A percentile compares a stretch with the other conserved stretches of the same genome.
These are phyloP conservation scores for Gallinago nigripennis DNA, from an alignment of 2,797 vertebrate genomes.

Conservation along the genomic window DNA sequence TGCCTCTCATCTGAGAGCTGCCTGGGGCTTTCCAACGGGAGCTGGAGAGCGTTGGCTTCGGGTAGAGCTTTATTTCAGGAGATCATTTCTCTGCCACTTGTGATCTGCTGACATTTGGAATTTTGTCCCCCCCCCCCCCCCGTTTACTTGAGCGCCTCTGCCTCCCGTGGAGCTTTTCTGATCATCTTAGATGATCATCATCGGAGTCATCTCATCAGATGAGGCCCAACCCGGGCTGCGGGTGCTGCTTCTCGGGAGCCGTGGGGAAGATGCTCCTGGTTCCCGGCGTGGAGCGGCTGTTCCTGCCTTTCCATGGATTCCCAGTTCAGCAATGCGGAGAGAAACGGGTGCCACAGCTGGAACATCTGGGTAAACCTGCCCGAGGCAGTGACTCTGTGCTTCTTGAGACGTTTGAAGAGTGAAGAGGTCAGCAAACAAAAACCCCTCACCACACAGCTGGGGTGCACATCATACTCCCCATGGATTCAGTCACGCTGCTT, in stretches of 20 bases:
- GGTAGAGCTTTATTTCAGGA: neutral
- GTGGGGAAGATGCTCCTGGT: neutral
- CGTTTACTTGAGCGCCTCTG: neutral
- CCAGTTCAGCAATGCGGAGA: neutral
- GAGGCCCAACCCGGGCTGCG: neutral
- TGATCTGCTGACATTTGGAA: neutral
- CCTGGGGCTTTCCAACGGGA: neutral
- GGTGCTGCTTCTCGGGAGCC: neutral
- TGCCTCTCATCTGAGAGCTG: neutral
- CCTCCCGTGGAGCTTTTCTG: neutral
- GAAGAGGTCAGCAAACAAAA: neutral
- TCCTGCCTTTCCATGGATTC: neutral
- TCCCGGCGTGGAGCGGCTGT: neutral
- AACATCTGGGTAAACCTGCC: neutral
- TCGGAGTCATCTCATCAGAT: neutral
- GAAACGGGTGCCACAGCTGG: neutral
- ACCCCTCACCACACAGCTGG: rapidly evolving
- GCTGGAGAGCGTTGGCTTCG: neutral
- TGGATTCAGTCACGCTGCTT: rapidly evolving
- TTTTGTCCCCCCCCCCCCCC: neutral
- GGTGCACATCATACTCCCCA: neutral
- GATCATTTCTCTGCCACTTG: neutral
- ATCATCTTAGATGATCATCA: neutral
- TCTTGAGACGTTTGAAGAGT: neutral
- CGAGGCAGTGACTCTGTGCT: neutral